Evolutionary conservation across 2,113 vertebrate species (phyloP).

Genomic region (Myotis lucifugus): DNA sequence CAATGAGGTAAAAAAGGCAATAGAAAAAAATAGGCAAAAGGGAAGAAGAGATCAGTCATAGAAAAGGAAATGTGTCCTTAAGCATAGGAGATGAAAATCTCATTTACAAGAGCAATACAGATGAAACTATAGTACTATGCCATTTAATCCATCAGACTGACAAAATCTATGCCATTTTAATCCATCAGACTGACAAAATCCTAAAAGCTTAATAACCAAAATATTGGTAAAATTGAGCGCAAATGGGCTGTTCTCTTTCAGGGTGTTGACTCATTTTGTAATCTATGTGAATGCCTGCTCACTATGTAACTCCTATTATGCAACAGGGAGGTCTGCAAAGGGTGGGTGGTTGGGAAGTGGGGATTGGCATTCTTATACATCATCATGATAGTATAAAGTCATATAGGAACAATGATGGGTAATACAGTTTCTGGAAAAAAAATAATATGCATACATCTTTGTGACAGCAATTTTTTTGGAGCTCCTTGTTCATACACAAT

Average conservation of each 20-base stretch:
- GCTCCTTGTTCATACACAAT: not conserved
- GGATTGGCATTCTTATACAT: not conserved
- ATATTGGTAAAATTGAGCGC: not conserved
- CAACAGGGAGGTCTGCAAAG: not conserved
- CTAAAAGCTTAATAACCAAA: not conserved
- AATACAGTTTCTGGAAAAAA: not conserved
- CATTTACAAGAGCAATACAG: not conserved
- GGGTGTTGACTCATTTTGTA: not conserved
- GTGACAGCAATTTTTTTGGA: not conserved
- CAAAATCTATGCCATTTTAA: not conserved
- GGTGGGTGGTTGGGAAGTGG: fast-evolving
- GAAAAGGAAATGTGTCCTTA: not conserved
- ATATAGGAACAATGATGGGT: not conserved
- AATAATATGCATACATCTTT: not conserved
- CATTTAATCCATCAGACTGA: not conserved
- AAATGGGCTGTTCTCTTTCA: no score
- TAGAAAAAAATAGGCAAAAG: not conserved
- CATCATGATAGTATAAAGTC: not conserved
- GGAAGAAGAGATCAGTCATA: not conserved
- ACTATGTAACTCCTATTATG: not conserved
- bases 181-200: not conserved
- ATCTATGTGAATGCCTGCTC: not conserved
- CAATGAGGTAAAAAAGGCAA: not conserved
- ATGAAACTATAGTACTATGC: not conserved
- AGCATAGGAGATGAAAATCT: not conserved